A percentile compares a stretch with the other conserved stretches of the same genome.
These are phyloP conservation scores for Diglossa brunneiventris DNA, from an alignment of 2,113 vertebrate species.

Conservation along the genomic window DNA sequence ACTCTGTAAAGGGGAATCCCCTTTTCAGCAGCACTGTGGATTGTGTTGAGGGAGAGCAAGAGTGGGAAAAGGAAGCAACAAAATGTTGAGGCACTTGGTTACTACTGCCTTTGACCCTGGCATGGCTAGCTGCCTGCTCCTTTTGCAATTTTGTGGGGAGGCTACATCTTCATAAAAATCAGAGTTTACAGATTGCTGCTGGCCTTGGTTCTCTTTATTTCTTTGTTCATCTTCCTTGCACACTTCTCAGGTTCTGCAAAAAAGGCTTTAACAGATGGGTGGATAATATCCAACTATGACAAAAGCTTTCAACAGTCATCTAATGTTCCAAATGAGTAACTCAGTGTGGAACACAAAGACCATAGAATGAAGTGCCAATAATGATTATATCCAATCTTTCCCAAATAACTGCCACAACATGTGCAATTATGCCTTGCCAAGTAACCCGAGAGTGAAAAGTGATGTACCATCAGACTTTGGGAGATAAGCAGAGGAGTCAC, in stretches of 20 bases:
- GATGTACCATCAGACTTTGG: not conserved
- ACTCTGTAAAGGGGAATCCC: not conserved
- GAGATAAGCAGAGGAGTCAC: not conserved
- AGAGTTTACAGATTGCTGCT: not conserved
- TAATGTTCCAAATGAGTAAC: not conserved
- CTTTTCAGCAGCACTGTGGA: not conserved
- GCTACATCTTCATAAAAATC: not conserved
- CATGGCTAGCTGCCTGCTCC: not conserved
- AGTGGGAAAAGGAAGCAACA: not conserved
- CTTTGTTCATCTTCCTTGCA: not conserved
- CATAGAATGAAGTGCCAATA: not conserved
- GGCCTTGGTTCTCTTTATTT: not conserved
- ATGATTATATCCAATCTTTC: not conserved
- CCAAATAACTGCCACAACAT: not conserved
- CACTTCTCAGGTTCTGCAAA: not conserved
- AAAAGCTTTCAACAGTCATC: conserved; percentile 42
- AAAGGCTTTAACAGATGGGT: not conserved
- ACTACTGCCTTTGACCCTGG: not conserved
- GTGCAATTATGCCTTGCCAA: not conserved
- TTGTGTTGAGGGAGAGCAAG: not conserved
- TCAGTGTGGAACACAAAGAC: not conserved
- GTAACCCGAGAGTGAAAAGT: not conserved
- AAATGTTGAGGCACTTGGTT: not conserved
- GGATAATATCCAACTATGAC: not conserved
- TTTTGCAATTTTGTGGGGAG: not conserved